phyloP scores from a whole-genome alignment of 2,113 vertebrate species.

The Halcyon senegalensis region DNA sequence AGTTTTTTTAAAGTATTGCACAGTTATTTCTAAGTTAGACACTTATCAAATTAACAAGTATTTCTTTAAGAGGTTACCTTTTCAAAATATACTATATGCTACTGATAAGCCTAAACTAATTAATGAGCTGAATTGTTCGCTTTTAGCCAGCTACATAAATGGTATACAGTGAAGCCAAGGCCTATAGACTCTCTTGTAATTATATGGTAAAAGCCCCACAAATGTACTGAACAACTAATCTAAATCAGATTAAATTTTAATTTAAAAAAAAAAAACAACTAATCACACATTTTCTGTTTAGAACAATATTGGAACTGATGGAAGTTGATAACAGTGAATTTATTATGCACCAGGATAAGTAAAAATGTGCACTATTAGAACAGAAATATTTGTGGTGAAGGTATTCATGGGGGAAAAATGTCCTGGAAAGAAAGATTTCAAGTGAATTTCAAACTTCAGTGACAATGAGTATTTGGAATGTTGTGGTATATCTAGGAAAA shows the following conservation, averaged over 20 bases:
- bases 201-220: not conserved
- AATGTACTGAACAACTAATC: not conserved
- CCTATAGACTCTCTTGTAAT: not conserved
- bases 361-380: not conserved
- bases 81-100: not conserved
- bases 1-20: not conserved
- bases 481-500: not conserved
- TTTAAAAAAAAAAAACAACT: not conserved
- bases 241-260: not conserved
- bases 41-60: not conserved
- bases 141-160: not conserved
- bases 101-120: not conserved
- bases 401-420: not conserved
- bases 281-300: not conserved
- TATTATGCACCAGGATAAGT: not conserved
- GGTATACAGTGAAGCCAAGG: not conserved
- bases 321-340: not conserved
- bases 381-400: not conserved
- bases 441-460: not conserved
- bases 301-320: not conserved
- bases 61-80: not conserved
- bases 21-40: not conserved
- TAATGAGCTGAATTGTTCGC: not conserved
- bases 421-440: not conserved
- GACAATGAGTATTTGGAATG: not conserved